phyloP scores from a whole-genome alignment of 2,888 invertebrate genomes.

The Plagiodera versicolora region DNA sequence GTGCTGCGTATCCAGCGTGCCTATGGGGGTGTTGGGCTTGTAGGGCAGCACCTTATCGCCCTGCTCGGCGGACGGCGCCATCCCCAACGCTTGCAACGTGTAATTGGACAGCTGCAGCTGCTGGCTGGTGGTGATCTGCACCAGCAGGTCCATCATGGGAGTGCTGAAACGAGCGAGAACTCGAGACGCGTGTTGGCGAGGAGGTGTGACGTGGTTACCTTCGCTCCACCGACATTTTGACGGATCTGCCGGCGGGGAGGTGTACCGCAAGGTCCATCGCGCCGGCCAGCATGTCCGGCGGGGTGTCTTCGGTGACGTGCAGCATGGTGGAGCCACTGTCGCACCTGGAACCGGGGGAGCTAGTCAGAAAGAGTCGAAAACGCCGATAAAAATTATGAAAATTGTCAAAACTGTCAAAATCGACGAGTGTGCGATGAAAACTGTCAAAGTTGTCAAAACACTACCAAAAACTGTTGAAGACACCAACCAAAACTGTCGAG shows the following conservation, averaged over 20 bases:
- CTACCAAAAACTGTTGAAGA: too few species aligned
- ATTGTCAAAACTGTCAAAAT: too few species aligned
- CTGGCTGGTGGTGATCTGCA: slow-evolving; percentile 70
- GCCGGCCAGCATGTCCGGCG: slow-evolving; percentile 70
- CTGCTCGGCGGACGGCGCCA: slow-evolving; percentile 54
- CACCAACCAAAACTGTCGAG: too few species aligned
- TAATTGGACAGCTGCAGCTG: slow-evolving; percentile 69
- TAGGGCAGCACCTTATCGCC: slow-evolving; percentile 63
- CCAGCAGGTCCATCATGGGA: slow-evolving; percentile 77
- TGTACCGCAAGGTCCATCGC: slow-evolving; percentile 69
- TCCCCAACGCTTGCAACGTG: slow-evolving; percentile 65
- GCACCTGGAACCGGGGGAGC: slow-evolving; percentile 39
- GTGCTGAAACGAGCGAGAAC: slow-evolving; percentile 60
- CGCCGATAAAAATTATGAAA: too few species aligned
- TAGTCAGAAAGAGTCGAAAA: too few species aligned
- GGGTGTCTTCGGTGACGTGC: slow-evolving; percentile 68
- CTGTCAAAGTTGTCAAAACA: too few species aligned
- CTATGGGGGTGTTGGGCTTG: slow-evolving; percentile 75
- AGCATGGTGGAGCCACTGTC: slow-evolving; percentile 49
- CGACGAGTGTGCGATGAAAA: too few species aligned
- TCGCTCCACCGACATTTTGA: slow-evolving; percentile 61
- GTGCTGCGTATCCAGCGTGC: slow-evolving; percentile 59
- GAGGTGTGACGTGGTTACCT: slow-evolving; percentile 55
- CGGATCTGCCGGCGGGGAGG: slow-evolving; percentile 59
- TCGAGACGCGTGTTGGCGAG: too few species aligned